phyloP scores from a whole-genome alignment of 23 tunicate genomes.

The Styela plicata region DNA sequence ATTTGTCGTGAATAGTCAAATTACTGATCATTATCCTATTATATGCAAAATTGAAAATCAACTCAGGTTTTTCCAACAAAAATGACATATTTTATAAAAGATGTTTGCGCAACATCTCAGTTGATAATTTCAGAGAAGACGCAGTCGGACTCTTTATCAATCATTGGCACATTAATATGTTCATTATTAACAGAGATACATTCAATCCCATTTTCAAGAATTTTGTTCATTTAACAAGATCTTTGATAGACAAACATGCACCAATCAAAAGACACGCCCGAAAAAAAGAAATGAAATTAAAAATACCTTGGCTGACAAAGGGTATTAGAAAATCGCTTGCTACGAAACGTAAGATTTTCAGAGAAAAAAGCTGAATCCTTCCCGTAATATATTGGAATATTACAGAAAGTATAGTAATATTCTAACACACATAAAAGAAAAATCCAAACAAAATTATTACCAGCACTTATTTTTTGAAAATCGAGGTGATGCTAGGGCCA shows the following conservation, averaged over 20 bases:
- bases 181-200: not conserved
- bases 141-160: not conserved
- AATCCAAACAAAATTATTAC: not conserved
- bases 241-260: not conserved
- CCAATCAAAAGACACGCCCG: not conserved
- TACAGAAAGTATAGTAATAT: not conserved
- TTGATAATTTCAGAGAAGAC: not conserved
- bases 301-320: not conserved
- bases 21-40: not conserved
- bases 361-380: not conserved
- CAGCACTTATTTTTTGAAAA: not conserved
- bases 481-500: not conserved
- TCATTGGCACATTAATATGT: not conserved
- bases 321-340: not conserved
- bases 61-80: not conserved
- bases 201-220: not conserved
- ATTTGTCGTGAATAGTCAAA: not conserved
- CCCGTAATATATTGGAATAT: not conserved
- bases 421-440: not conserved
- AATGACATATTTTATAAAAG: not conserved
- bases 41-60: not conserved
- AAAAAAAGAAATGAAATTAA: not conserved
- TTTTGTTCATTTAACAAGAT: not conserved
- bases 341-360: not conserved
- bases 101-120: not conserved